Conservation (phyloP, 1,140 invertebrate species). For the Drosophila simulans region DNA sequence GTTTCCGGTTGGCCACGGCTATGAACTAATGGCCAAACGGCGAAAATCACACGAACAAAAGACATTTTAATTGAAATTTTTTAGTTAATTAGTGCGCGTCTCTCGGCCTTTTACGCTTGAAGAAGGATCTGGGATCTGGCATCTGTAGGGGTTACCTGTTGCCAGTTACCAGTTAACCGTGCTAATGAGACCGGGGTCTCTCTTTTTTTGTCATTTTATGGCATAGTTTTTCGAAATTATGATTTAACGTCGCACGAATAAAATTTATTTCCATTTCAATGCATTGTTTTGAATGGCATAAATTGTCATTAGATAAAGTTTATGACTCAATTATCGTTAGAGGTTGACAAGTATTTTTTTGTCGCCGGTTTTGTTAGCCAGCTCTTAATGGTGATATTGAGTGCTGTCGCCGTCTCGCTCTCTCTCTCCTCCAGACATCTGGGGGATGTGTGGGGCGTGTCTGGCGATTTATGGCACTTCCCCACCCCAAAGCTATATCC, state of each 20-base stretch:
- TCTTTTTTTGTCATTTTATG: slow-evolving; percentile 34
- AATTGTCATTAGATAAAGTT: slow-evolving; percentile 82
- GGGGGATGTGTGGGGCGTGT: slow-evolving; percentile 25
- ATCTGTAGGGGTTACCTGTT: slow-evolving; percentile 3
- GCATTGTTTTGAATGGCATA: slow-evolving; percentile 73
- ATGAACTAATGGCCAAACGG: slow-evolving; percentile 63
- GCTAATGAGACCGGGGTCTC: slow-evolving; percentile 55
- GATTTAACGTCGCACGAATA: slow-evolving; percentile 63
- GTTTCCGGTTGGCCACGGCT: slow-evolving; percentile 79
- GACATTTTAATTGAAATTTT: slow-evolving; percentile 82
- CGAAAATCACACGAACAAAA: slow-evolving; percentile 78
- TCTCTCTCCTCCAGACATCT: not conserved
- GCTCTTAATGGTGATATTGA: slow-evolving; percentile 71
- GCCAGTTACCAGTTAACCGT: not conserved
- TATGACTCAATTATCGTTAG: slow-evolving; percentile 81
- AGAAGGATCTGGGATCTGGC: slow-evolving; percentile 23
- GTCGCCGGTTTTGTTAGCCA: slow-evolving; percentile 29
- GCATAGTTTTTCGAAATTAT: slow-evolving; percentile 61
- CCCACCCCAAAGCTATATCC: slow-evolving; percentile 1
- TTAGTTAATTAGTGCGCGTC: slow-evolving; percentile 77
- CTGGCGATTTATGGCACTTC: slow-evolving; percentile 52
- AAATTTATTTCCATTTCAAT: slow-evolving; percentile 58
- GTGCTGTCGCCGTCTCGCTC: slow-evolving; percentile 28
- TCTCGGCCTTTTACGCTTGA: slow-evolving; percentile 56
- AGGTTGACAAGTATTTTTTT: slow-evolving; percentile 66